A percentile compares a stretch with the other conserved stretches of the same genome.
phyloP scores from a whole-genome alignment of 1,140 invertebrate species.

The Caenorhabditis brenneri region DNA sequence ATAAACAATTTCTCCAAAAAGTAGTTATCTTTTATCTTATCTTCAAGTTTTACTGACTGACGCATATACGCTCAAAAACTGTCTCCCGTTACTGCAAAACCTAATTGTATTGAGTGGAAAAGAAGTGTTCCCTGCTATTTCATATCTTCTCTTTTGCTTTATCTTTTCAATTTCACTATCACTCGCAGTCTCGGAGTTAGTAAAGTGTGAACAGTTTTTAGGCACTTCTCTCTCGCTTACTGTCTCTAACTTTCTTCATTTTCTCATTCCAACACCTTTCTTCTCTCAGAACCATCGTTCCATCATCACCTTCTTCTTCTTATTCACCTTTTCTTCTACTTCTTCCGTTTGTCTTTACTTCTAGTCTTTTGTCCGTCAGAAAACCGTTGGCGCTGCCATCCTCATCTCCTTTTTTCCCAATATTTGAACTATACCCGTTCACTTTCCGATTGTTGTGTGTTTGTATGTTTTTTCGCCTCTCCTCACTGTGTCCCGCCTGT shows the following conservation, averaged over 20 bases:
- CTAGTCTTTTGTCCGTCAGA: neutral
- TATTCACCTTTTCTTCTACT: neutral
- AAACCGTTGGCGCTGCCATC: slow-evolving; percentile 9
- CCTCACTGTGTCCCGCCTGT: neutral
- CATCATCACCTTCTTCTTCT: neutral
- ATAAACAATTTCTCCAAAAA: neutral
- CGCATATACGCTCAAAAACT: slow-evolving; percentile 26
- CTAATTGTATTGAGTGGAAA: neutral
- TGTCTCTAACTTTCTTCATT: neutral
- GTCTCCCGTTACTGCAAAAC: neutral
- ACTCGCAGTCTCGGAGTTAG: slow-evolving; percentile 2
- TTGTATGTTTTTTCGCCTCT: slow-evolving; percentile 13
- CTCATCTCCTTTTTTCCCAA: slow-evolving; percentile 15
- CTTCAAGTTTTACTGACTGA: slow-evolving; percentile 35
- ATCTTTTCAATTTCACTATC: neutral
- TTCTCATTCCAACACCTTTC: neutral
- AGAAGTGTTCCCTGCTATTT: slow-evolving; percentile 21
- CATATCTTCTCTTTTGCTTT: slow-evolving; percentile 20
- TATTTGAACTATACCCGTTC: slow-evolving; percentile 41
- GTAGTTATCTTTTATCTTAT: slow-evolving; percentile 6
- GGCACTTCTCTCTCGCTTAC: neutral
- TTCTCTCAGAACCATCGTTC: neutral
- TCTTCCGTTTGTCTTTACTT: neutral
- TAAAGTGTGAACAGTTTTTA: slow-evolving; percentile 31
- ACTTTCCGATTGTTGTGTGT: slow-evolving; percentile 37